These are phyloP conservation scores for Melipona bicolor DNA, from an alignment of 2,888 invertebrate species.

Conservation along the genomic window DNA sequence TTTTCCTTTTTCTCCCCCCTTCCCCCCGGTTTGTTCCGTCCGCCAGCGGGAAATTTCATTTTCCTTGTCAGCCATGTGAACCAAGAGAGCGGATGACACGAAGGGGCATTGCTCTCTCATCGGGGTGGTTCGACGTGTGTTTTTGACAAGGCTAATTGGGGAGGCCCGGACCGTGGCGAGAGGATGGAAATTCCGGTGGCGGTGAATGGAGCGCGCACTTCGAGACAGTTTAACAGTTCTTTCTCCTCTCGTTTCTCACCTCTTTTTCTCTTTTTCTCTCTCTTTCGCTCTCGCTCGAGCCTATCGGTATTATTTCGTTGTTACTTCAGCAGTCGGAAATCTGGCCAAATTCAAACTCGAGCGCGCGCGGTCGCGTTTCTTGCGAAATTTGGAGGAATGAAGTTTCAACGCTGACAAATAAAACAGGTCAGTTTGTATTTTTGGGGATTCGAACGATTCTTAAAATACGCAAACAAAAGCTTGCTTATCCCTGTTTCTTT, in stretches of 20 bases:
- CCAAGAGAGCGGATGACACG: not conserved
- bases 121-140: conserved; percentile 32
- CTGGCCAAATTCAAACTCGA: no score
- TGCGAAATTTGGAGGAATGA: not conserved
- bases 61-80: conserved; percentile 28
- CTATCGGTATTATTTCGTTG: no score
- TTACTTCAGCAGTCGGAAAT: no score
- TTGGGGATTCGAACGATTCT: no score
- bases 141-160: conserved; percentile 49
- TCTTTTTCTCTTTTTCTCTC: not conserved
- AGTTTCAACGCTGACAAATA: not conserved
- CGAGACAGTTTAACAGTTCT: conserved; percentile 17
- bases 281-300: not conserved
- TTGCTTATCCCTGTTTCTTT: no score
- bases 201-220: not conserved
- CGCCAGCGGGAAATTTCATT: conserved; percentile 49
- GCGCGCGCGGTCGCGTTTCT: not conserved
- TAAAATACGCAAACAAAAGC: no score
- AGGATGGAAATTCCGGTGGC: conserved; percentile 13
- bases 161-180: not conserved
- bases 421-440: no score
- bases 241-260: not conserved
- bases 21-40: conserved; percentile 16
- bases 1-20: no score
- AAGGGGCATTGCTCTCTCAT: not conserved